Evolutionary conservation across 2,888 invertebrate genomes (phyloP), one percentile per base, ranked within the genome.

Genomic region (Hetaerina titia): DNA sequence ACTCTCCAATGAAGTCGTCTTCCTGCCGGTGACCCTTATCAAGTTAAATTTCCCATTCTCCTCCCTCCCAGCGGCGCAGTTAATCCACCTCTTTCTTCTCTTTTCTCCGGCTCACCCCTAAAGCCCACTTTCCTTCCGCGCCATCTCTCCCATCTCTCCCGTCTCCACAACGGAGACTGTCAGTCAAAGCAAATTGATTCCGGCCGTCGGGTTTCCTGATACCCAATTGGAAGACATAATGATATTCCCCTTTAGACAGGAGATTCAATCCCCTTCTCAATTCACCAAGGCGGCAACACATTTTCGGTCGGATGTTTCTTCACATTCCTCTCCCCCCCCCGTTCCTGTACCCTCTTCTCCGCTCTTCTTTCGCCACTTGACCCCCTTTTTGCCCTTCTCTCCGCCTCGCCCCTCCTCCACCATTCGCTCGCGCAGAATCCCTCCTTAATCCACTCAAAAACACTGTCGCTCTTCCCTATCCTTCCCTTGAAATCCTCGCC

Each of bases 151-250:
- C 17, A 13, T n/a, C 57, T 22, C 57, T 1, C 11, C 19, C 11
- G 4, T 1, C 22, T 5, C 11, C 81, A 31, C n/a, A n/a, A 8
- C n/a, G 0, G 1, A 56, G 22, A 15, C 8, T 89, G 56, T 89
- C 89, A 89, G 8, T 58, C n/a, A 56, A 89, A 58, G 89, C 89
- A 89, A 89, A 89, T 89, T 89, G 89, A 89, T 89, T 89, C 89
- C 22, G 58, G n/a, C 56, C 89, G 89, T 89, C 89, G 22, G 57
- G 58, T 58, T 56, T 58, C 5, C 89, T 89, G 89, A 89, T 89
- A 57, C 89, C 89, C 89, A n/a, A 89, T 56, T 89, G 89, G 57
- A 58, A 58, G 89, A 89, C 89, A 89, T 89, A 89, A 89, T 89
- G 89, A 89, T 56, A 89, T 56, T 58, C 89, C n/a, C n/a, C 31